Conservation (phyloP, 2,797 vertebrate genomes). For the Premnoplex brunnescens region DNA sequence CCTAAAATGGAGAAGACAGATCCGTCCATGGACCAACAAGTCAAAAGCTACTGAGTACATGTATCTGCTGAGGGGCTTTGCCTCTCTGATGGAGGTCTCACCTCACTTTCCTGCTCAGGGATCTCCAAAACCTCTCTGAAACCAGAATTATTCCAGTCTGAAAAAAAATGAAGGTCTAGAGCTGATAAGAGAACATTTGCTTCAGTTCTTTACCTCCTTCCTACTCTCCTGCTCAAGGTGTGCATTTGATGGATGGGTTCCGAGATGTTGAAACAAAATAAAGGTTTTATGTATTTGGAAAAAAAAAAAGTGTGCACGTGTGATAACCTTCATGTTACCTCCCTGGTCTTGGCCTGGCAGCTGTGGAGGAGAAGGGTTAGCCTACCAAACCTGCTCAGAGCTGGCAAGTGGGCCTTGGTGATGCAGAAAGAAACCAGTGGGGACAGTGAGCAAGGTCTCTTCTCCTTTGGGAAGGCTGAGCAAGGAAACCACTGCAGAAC, state of each 20-base stretch:
- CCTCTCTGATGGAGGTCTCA: background rate
- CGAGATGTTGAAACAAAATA: background rate
- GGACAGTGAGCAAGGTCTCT: background rate
- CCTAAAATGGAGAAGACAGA: background rate
- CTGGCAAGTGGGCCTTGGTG: background rate
- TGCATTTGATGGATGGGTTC: background rate
- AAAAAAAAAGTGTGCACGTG: too few relatives aligned
- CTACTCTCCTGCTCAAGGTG: background rate
- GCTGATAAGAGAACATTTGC: background rate
- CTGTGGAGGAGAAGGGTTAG: background rate
- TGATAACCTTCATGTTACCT: background rate
- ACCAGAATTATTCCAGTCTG: background rate
- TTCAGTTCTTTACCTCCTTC: background rate
- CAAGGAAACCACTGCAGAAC: rapidly evolving
- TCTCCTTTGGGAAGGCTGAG: background rate
- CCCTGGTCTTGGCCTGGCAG: background rate
- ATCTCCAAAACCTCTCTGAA: background rate
- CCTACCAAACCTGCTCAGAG: background rate
- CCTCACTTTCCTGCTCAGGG: background rate
- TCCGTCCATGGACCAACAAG: background rate
- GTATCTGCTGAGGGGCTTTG: background rate
- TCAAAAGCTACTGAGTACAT: background rate
- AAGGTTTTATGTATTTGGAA: background rate
- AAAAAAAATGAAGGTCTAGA: background rate
- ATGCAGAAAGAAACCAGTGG: background rate